These are phyloP conservation scores for Columba guinea DNA, from an alignment of 2,797 vertebrate genomes.

Conservation along the genomic window DNA sequence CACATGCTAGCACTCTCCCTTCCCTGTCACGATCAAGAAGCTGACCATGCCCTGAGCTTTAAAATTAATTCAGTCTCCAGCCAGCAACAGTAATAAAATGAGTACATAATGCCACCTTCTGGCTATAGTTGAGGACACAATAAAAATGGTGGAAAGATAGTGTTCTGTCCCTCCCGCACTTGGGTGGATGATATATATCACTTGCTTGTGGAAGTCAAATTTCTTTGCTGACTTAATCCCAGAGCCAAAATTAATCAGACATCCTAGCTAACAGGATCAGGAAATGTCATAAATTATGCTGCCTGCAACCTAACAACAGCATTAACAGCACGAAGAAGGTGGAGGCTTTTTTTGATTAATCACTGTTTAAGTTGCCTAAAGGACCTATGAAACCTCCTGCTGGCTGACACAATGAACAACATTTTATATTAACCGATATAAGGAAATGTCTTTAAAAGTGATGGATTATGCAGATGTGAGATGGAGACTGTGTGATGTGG, in stretches of 20 bases:
- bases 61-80: background rate
- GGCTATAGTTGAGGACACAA: slow-evolving; percentile 4
- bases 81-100: slow-evolving; percentile 14
- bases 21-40: background rate
- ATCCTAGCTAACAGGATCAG: slow-evolving; percentile 70
- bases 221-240: slow-evolving; percentile 76
- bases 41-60: background rate
- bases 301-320: slow-evolving; percentile 63
- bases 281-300: slow-evolving; percentile 68
- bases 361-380: slow-evolving; percentile 74
- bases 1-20: background rate
- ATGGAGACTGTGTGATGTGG: slow-evolving; percentile 17
- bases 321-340: slow-evolving; percentile 65
- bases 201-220: slow-evolving; percentile 69
- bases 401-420: slow-evolving; percentile 66
- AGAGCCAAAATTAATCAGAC: slow-evolving; percentile 75
- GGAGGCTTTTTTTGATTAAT: slow-evolving; percentile 71
- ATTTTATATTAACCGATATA: slow-evolving; percentile 67
- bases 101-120: slow-evolving; percentile 71
- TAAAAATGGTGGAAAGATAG: slow-evolving; percentile 20
- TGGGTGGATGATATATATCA: slow-evolving; percentile 61
- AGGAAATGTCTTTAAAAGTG: slow-evolving; percentile 55
- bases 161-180: background rate
- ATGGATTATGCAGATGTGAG: slow-evolving; percentile 48
- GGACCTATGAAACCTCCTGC: slow-evolving; percentile 71